These are phyloP conservation scores for Umimayanthus kanabou DNA, from an alignment of 92 coral and sea anemone species.

Conservation along the genomic window DNA sequence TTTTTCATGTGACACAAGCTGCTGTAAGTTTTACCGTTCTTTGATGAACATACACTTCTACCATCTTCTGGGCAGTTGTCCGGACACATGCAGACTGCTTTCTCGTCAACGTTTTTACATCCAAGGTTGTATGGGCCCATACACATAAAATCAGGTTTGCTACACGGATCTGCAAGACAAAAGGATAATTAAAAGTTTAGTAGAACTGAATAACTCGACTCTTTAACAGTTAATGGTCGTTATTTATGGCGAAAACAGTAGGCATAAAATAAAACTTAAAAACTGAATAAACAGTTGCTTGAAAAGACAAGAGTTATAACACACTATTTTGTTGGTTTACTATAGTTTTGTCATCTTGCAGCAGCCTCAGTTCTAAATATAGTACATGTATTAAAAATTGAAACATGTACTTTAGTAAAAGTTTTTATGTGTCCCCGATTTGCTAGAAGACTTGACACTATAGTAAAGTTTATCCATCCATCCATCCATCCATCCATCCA, in stretches of 20 bases:
- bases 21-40: slow-evolving; percentile 3
- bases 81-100: slow-evolving; percentile 27
- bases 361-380: too few relatives aligned
- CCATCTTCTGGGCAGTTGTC: slow-evolving; percentile 31
- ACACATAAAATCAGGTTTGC: slow-evolving; percentile 32
- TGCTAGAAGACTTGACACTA: too few relatives aligned
- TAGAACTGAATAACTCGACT: background rate
- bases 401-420: too few relatives aligned
- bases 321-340: too few relatives aligned
- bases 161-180: slow-evolving; percentile 16
- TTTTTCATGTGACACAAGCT: slow-evolving; percentile 40
- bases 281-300: too few relatives aligned
- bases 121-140: slow-evolving; percentile 4
- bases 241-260: background rate
- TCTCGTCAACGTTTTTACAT: slow-evolving; percentile 5
- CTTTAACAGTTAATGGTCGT: background rate
- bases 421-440: too few relatives aligned
- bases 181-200: background rate
- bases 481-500: too few relatives aligned
- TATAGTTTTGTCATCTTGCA: too few relatives aligned
- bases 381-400: too few relatives aligned
- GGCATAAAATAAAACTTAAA: too few relatives aligned
- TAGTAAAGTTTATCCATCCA: too few relatives aligned
- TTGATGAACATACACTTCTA: slow-evolving; percentile 6
- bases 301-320: too few relatives aligned